Conservation (phyloP, 1,140 invertebrate genomes). For the silkworm (Bombyx mori) region ASM3026992v2 NC_085111.1:4475501-4476000, state of each 20-base stretch:
- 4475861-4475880: too few species aligned
- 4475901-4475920: too few species aligned
- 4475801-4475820: constrained; percentile 6
- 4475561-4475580: too few species aligned
- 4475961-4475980: too few species aligned
- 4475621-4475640: neutral
- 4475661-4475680: constrained; percentile 10
- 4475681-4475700: constrained; percentile 33
- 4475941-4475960: too few species aligned
- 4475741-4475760: constrained; percentile 42
- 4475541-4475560: too few species aligned
- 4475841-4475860: too few species aligned
- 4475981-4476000: too few species aligned
- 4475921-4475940: too few species aligned
- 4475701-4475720: constrained; percentile 54
- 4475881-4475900: too few species aligned
- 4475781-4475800: constrained; percentile 43
- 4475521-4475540: too few species aligned
- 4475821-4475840: neutral
- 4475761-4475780: constrained; percentile 60
- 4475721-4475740: constrained; percentile 63
- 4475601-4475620: neutral
- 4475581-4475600: neutral
- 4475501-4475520: too few species aligned
- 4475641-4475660: neutral